Evolutionary conservation across 2,797 vertebrate genomes (phyloP).

Genomic region (Phataginus tricuspis): DNA sequence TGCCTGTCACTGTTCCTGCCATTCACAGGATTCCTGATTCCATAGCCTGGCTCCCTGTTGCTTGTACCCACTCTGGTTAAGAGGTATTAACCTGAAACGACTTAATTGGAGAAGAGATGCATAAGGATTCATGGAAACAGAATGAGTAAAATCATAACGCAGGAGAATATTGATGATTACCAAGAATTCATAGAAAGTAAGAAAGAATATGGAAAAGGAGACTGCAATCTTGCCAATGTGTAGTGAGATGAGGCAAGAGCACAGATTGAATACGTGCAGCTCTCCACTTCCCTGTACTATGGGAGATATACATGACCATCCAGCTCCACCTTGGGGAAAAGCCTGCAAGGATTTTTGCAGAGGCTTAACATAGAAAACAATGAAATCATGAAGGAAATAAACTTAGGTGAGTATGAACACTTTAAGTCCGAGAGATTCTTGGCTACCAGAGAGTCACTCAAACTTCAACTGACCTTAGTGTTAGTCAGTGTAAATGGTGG

Average conservation of each 20-base stretch:
- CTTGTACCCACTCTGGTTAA: background rate
- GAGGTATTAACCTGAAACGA: background rate
- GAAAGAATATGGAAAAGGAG: background rate
- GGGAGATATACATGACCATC: background rate
- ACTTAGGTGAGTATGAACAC: background rate
- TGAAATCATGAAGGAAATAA: background rate
- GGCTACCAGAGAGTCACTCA: background rate
- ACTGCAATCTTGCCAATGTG: background rate
- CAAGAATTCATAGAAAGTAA: background rate
- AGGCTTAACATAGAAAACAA: background rate
- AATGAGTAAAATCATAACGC: background rate
- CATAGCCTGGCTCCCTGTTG: background rate
- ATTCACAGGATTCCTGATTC: background rate
- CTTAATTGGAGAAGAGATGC: background rate
- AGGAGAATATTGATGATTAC: background rate
- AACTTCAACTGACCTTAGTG: background rate
- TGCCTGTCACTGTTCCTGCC: background rate
- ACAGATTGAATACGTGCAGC: rapidly evolving
- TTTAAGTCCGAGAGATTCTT: background rate
- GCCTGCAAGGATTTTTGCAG: background rate
- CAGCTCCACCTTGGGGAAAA: background rate
- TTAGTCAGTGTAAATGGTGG: background rate
- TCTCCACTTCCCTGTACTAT: background rate
- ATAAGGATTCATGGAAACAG: background rate
- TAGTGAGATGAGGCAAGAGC: background rate